Evolutionary conservation across 2,797 vertebrate genomes (phyloP), one percentile per base, ranked within the genome.

Genomic region (Amblyopsis hoosieri): DNA sequence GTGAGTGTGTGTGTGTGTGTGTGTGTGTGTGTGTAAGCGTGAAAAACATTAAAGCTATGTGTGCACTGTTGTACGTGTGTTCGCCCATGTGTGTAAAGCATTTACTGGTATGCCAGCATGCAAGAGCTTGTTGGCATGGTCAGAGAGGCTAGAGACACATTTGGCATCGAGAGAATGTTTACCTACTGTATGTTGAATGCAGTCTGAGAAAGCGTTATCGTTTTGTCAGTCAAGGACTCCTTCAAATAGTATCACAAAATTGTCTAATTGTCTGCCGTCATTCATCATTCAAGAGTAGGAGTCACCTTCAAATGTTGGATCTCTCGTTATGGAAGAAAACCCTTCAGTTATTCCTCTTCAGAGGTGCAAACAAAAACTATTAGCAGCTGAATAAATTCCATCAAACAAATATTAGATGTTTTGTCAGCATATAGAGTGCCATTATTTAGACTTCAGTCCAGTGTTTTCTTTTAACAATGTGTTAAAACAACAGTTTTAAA

Each of bases 121-220:
- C 69, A 57, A 56, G 17, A 60, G 33, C 45, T 64, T 65, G 37
- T 64, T 53, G 45, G 12, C 42, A 60, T 54, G 14, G 23, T 15
- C n/a, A 66, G 56, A 42, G 23, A 75, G 55, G 37, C 47, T 54
- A 57, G 55, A 6, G 12, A 56, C 11, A 74, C 23, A 3, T 23
- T 23, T 23, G 23, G 23, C 23, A 23, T 23, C 23, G 45, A 64
- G 50, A 14, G 37, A 37, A 37, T 37, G 37, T 37, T 37, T 37
- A 37, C 37, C 37, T 6, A 23, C 3, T 23, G 23, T 23, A 37
- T 37, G 37, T 11, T 51, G 14, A 15, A 51, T 14, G 15, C 50
- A 19, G 50, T 14, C 50, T 51, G 14, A 51, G 17, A 19, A 19
- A 51, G 50, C 11, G 10, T 54, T 11, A 29, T 54, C 12, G 3